Base-by-base conservation (phyloP, 2,888 invertebrate species). In the Macrosiphum euphorbiae region DNA sequence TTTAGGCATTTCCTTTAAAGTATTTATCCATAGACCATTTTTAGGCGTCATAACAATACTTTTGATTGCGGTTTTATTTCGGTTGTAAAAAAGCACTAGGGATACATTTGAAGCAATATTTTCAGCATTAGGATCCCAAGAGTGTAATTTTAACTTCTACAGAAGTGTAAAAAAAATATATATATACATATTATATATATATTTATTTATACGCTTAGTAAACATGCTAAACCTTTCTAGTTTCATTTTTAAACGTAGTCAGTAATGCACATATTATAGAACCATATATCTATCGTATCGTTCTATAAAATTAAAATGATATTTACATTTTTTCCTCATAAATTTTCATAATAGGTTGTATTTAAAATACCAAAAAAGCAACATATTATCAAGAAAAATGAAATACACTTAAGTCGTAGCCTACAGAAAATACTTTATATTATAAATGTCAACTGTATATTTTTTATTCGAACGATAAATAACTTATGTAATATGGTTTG, bases 61-160 rank as follows among this genome's bases (percentile, higher is more conserved):
- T 92, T 92, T 92, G 92, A 92, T 92, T 92, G 92, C 16, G 92
- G 92, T 87, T 92, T 92, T 92, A 92, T 92, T 87, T 92, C 50
- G 50, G 61, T 67, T 67, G 61, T 92, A 87, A 92, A 92, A 87
- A 41, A 87, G 67, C 92, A 92, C 92, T 41, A 50, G 92, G 92
- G 92, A 87, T 92, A 47, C 87, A 92, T 92, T 92, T 91, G 50
- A 92, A 58, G 87, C 50, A 92, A 92, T 92, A 92, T 47, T 87
- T 92, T 87, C 92, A 87, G 26, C 50, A 50, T 87, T 87, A 35
- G 28, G 8, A 26, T 50, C 91, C 67, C 92, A n/a, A 41, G 61
- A 50, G 92, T 87, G 67, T 87, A 41, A 92, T 92, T 92, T 92
- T 35, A 92, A 92, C 92, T 92, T 67, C 50, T 92, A 87, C 92